A percentile compares a stretch with the other conserved stretches of the same genome.
Evolutionary conservation across 1,140 invertebrate species (phyloP).

Genomic region (Idris sp.): DNA sequence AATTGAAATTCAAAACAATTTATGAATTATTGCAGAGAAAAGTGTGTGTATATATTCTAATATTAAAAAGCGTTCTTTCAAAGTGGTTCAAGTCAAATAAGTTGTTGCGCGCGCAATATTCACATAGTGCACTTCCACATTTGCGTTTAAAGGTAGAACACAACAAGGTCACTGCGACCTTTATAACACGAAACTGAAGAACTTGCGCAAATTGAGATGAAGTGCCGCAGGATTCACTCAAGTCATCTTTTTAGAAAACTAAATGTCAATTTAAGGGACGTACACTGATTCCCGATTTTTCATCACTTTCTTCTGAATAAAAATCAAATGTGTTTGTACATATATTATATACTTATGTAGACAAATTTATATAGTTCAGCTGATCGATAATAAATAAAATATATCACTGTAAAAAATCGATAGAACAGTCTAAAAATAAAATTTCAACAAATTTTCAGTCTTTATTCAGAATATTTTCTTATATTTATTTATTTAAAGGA

Average conservation of each 20-base stretch:
- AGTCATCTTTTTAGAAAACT: slow-evolving; percentile 17
- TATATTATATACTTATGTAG: too few relatives aligned
- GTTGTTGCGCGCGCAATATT: slow-evolving; percentile 35
- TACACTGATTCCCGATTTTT: neutral
- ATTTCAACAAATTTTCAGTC: too few relatives aligned
- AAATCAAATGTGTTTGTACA: too few relatives aligned
- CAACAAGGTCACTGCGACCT: slow-evolving; percentile 50
- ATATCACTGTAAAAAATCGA: too few relatives aligned
- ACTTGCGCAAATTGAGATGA: slow-evolving; percentile 46
- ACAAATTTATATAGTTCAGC: too few relatives aligned
- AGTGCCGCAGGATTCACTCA: slow-evolving; percentile 5
- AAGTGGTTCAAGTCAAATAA: slow-evolving; percentile 16
- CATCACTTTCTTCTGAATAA: too few relatives aligned
- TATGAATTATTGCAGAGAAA: too few relatives aligned
- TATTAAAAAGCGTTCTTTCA: slow-evolving; percentile 9
- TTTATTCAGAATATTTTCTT: too few relatives aligned
- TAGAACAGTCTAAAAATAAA: too few relatives aligned
- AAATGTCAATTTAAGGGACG: slow-evolving; percentile 1
- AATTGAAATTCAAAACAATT: too few relatives aligned
- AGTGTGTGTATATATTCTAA: neutral
- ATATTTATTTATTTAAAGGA: too few relatives aligned
- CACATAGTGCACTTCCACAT: slow-evolving; percentile 35
- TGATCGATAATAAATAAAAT: too few relatives aligned
- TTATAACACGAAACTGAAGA: slow-evolving; percentile 35
- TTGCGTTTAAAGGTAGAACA: slow-evolving; percentile 50